Evolutionary conservation across 2,888 invertebrate genomes (phyloP).

Genomic region (Ophonus ardosiacus): DNA sequence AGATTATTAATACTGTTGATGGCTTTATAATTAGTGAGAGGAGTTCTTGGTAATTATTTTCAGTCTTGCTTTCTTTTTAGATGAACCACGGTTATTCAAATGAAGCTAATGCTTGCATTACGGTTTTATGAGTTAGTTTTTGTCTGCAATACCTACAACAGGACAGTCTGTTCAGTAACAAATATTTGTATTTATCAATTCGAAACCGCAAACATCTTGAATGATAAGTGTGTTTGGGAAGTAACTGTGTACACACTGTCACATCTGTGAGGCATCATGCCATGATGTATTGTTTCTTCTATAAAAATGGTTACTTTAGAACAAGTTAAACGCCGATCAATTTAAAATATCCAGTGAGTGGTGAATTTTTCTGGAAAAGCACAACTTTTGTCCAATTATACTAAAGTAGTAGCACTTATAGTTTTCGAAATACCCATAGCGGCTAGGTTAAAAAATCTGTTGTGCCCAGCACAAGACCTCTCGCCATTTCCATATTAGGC

Average conservation of each 20-base stretch:
- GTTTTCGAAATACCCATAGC: no score
- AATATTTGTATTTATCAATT: conserved; percentile 26
- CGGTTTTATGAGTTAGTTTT: conserved; percentile 18
- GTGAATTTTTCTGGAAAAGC: no score
- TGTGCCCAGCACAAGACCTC: no score
- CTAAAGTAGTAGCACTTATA: no score
- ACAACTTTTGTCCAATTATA: no score
- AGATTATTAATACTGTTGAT: conserved; percentile 48
- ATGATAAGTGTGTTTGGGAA: conserved; percentile 16
- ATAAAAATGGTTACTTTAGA: neutral
- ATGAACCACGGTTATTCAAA: conserved; percentile 31
- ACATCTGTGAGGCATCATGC: neutral
- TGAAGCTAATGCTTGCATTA: conserved; percentile 40
- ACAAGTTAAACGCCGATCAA: neutral
- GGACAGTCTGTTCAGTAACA: neutral
- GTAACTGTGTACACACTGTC: conserved; percentile 8
- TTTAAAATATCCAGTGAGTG: no score
- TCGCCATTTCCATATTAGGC: no score
- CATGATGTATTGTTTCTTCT: neutral
- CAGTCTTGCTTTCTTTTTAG: conserved; percentile 13
- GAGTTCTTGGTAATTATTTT: conserved; percentile 49
- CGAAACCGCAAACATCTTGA: conserved; percentile 3
- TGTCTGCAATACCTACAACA: neutral
- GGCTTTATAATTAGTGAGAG: conserved; percentile 49
- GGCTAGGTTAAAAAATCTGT: no score